A percentile compares a stretch with the other conserved stretches of the same genome.
Conservation (phyloP, 2,797 vertebrate species). For the Hapalemur alaotrensis region DNA sequence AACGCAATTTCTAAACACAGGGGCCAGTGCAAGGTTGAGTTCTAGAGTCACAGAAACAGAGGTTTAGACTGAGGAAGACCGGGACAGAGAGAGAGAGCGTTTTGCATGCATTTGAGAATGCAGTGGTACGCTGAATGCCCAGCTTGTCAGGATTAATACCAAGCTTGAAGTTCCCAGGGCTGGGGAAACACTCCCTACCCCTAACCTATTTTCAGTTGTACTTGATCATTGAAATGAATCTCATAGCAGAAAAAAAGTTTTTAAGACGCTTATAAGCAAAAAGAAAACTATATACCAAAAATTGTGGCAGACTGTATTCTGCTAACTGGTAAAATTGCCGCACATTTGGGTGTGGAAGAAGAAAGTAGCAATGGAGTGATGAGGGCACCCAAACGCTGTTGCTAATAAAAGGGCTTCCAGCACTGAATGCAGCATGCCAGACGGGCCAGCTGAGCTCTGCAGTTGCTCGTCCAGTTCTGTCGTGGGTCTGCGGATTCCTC, state of each 20-base stretch:
- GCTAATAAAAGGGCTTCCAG: background rate
- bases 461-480: background rate
- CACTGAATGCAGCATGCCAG: background rate
- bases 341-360: background rate
- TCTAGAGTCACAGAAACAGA: background rate
- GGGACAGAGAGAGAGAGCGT: background rate
- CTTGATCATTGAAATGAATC: background rate
- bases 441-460: no score
- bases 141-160: accelerated
- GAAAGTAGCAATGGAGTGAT: accelerated
- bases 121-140: accelerated
- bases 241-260: background rate
- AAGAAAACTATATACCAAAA: background rate
- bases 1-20: background rate
- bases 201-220: background rate
- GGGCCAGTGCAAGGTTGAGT: background rate
- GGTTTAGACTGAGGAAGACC: background rate
- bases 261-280: background rate
- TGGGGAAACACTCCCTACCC: background rate
- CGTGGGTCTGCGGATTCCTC: no score
- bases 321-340: background rate
- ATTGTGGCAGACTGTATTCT: accelerated
- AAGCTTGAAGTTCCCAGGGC: background rate
- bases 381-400: no score
- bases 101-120: background rate